These are phyloP conservation scores for Coleophora deauratella DNA, from an alignment of 2,888 invertebrate genomes.

Conservation along the genomic window DNA sequence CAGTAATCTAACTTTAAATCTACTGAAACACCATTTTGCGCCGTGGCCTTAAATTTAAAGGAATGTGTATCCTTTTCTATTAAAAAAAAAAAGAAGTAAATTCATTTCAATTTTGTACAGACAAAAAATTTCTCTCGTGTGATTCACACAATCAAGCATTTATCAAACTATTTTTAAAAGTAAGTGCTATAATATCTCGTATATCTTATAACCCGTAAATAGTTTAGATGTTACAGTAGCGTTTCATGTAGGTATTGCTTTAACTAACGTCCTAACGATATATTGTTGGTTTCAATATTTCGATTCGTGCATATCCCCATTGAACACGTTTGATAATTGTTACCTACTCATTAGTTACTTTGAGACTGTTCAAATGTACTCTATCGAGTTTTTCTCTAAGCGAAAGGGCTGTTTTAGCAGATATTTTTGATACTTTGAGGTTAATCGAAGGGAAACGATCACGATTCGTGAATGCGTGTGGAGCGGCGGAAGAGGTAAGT, in stretches of 20 bases:
- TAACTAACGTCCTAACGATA: constrained; percentile 52
- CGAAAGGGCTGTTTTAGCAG: constrained; percentile 72
- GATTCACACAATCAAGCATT: constrained; percentile 38
- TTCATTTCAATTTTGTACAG: constrained; percentile 52
- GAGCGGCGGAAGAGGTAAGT: too few species aligned
- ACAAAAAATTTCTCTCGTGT: constrained; percentile 33
- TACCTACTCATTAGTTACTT: constrained; percentile 72
- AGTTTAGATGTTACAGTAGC: constrained; percentile 62
- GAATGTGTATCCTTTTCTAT: constrained; percentile 61
- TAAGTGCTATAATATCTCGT: constrained; percentile 49
- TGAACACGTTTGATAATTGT: constrained; percentile 65
- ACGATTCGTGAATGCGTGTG: constrained; percentile 31
- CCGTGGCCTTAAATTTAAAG: constrained; percentile 72
- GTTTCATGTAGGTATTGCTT: constrained; percentile 54
- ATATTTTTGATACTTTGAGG: constrained; percentile 74
- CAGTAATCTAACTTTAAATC: constrained; percentile 61
- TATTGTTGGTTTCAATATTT: constrained; percentile 58
- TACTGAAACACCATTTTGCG: constrained; percentile 73
- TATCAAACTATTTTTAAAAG: constrained; percentile 40
- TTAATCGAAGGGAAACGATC: constrained; percentile 69
- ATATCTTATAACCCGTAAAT: constrained; percentile 44
- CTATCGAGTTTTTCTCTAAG: constrained; percentile 70
- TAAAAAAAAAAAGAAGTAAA: constrained; percentile 38
- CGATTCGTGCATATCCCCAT: constrained; percentile 69
- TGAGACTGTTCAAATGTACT: constrained; percentile 71